A percentile compares a stretch with the other conserved stretches of the same genome.
These are phyloP conservation scores for Daubentonia madagascariensis DNA, from an alignment of 2,113 vertebrate genomes.

Conservation along the genomic window DNA sequence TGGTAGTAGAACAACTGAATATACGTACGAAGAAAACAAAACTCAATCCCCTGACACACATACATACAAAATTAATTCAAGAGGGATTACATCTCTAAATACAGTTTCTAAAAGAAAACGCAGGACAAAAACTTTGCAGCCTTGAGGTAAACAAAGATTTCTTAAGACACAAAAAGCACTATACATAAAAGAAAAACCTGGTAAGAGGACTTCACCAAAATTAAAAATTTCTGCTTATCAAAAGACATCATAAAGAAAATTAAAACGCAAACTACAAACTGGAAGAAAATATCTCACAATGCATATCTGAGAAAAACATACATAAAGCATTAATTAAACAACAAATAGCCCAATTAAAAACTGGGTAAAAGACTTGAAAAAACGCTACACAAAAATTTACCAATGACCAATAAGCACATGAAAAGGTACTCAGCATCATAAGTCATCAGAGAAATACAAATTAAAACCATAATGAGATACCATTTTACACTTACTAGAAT, in stretches of 20 bases:
- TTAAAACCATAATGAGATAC: not conserved
- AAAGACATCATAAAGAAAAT: not conserved
- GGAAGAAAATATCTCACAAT: not conserved
- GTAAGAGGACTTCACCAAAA: not conserved
- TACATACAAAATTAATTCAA: not conserved
- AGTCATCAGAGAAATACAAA: not conserved
- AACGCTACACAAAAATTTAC: not conserved
- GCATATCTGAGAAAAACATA: not conserved
- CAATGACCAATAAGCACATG: not conserved
- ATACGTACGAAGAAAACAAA: not conserved
- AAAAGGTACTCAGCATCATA: not conserved
- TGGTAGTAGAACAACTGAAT: not conserved
- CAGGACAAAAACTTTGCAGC: not conserved
- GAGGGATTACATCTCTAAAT: not conserved
- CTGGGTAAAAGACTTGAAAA: not conserved
- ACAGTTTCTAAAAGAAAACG: not conserved
- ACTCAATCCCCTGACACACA: not conserved
- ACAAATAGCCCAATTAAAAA: not conserved
- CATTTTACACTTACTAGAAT: not conserved
- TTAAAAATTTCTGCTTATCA: not conserved
- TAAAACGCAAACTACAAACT: slow-evolving; percentile 11
- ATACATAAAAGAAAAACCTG: not conserved
- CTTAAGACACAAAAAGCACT: slow-evolving; percentile 14
- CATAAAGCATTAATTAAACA: not conserved
- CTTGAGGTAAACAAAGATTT: not conserved